Percentiles rank a stretch among this genome's conserved stretches.
phyloP scores from a whole-genome alignment of 1,140 invertebrate genomes.

The Trichomalopsis sarcophagae region DNA sequence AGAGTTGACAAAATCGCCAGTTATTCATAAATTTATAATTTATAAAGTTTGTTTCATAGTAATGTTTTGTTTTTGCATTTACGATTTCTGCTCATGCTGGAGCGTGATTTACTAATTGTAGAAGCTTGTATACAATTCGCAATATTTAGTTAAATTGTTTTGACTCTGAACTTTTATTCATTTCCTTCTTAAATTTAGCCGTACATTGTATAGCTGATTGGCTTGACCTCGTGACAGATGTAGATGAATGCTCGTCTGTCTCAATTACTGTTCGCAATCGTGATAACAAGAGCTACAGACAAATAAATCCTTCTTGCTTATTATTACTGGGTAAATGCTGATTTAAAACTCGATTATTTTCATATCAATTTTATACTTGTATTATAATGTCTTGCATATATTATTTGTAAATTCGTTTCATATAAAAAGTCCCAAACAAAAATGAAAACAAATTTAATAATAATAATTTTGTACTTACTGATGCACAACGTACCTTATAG shows the following conservation, averaged over 20 bases:
- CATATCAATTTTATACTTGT: not conserved
- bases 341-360: not conserved
- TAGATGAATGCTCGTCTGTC: conserved; percentile 38
- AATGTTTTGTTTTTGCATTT: not conserved
- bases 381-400: no score
- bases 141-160: conserved; percentile 33
- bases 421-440: no score
- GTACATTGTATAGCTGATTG: conserved; percentile 31
- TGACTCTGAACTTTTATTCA: conserved; percentile 39
- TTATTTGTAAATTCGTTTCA: no score
- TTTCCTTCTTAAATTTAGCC: conserved; percentile 29
- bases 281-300: conserved; percentile 33
- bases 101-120: not conserved
- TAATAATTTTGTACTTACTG: not conserved
- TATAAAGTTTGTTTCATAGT: not conserved
- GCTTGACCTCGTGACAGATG: conserved; percentile 34
- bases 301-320: conserved; percentile 39
- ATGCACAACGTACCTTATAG: not conserved
- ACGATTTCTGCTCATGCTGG: not conserved
- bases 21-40: not conserved
- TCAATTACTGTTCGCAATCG: conserved; percentile 44
- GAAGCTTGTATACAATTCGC: conserved; percentile 2
- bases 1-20: no score
- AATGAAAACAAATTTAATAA: not conserved
- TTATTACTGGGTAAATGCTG: not conserved